Conservation (phyloP, 2,888 invertebrate species). For the Xestia xanthographa region DNA sequence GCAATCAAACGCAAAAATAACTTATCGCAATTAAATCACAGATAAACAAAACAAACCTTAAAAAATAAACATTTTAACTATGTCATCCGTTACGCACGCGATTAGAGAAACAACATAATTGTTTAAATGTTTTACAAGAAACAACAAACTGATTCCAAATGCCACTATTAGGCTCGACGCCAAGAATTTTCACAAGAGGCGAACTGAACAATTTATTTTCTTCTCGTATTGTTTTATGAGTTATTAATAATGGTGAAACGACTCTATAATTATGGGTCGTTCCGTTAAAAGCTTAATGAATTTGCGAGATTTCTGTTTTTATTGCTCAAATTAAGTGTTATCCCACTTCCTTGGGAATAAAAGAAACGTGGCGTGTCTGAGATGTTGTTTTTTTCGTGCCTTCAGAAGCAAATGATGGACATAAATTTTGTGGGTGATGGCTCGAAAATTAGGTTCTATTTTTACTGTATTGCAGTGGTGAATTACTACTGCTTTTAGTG, state of each 20-base stretch:
- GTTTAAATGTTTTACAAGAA: conserved; percentile 65
- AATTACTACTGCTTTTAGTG: conserved; percentile 38
- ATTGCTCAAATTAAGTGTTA: conserved; percentile 68
- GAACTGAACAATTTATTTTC: conserved; percentile 65
- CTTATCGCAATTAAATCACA: conserved; percentile 32
- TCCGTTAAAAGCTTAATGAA: conserved; percentile 70
- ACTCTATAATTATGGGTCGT: conserved; percentile 69
- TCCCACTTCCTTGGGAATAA: conserved; percentile 64
- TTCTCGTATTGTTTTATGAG: conserved; percentile 68
- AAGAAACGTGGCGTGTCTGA: conserved; percentile 62
- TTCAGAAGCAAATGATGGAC: conserved; percentile 51
- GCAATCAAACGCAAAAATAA: conserved; percentile 37
- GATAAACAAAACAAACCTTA: conserved; percentile 40
- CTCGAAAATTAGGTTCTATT: conserved; percentile 54
- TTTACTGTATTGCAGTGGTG: conserved; percentile 50
- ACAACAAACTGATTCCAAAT: conserved; percentile 58
- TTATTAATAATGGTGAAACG: conserved; percentile 69
- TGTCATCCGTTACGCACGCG: conserved; percentile 60
- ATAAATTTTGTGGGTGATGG: conserved; percentile 61
- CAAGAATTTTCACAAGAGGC: conserved; percentile 67
- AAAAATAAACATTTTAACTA: conserved; percentile 42
- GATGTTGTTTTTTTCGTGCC: conserved; percentile 56
- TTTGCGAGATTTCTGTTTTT: conserved; percentile 70
- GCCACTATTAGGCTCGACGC: conserved; percentile 64
- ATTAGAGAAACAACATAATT: conserved; percentile 61